Conservation (phyloP, 1,140 invertebrate genomes). For the Bactericera cockerelli region DNA sequence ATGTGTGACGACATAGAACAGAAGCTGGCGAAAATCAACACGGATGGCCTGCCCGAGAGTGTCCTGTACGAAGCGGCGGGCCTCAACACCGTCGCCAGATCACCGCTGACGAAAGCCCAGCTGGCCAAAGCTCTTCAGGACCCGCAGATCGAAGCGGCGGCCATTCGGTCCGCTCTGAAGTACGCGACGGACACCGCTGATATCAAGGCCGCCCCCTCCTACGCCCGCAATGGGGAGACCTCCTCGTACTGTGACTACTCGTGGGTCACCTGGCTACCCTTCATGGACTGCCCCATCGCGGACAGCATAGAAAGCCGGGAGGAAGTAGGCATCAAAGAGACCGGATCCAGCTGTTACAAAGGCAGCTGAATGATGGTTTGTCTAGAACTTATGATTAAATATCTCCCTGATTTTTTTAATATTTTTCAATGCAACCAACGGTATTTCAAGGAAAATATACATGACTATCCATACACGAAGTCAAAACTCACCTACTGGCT, state of each 20-base stretch:
- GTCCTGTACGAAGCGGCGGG: conserved; percentile 4
- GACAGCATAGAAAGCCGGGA: neutral
- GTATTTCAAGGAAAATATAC: no score
- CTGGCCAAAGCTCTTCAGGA: neutral
- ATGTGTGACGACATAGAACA: neutral
- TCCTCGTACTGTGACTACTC: neutral
- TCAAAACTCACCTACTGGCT: no score
- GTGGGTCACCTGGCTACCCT: neutral
- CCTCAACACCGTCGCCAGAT: neutral
- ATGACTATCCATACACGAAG: no score
- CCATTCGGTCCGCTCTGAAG: neutral
- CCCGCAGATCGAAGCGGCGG: neutral
- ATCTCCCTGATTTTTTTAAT: no score
- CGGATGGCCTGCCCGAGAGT: neutral
- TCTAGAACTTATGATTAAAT: no score
- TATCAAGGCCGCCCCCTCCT: neutral
- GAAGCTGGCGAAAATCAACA: conserved; percentile 1
- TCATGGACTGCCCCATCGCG: neutral
- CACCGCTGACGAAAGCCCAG: neutral
- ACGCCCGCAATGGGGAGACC: neutral
- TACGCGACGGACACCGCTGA: neutral
- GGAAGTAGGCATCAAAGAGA: neutral
- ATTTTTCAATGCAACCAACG: no score
- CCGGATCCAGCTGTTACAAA: neutral
- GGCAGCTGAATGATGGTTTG: no score